Base-by-base conservation (phyloP, 35 echinoderm and acorn worm species). In the Amphiura filiformis region DNA sequence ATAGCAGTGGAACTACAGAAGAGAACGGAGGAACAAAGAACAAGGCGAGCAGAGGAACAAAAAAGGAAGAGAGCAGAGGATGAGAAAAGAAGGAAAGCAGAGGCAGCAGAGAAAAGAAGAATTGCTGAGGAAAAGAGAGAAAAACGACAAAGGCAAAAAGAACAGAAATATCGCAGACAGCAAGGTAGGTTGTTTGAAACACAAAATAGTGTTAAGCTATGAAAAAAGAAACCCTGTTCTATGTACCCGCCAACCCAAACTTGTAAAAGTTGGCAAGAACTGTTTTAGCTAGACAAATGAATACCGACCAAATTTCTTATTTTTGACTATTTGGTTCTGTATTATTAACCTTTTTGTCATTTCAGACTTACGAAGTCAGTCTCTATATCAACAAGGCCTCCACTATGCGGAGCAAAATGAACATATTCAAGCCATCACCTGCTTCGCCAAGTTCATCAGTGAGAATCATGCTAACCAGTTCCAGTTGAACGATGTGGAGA, bases 371-470 rank as follows among this genome's bases (percentile, higher is more conserved):
- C 31, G 26, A 5, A 37, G 35, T 23, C 83, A 33, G n/a, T 32
- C n/a, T 0, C 26, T 61, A 9, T 85, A 85, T 56, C 33, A 64
- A 40, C 56, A 85, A 85, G 83, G 83, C 13, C 37, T 85, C 23
- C 14, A n/a, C n/a, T 34, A 22, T 12, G 28, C 56, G 4, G 56
- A 65, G 14, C 83, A 70, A 14, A 37, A 40, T 40, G 31, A 85
- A 61, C 83, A 64, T 75, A 37, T 37, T 7, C 44, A 85, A 37
- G 83, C 83, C 26, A 56, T 85, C 13, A 28, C 13, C 12, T 61
- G 56, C 31, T 85, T 85, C 56, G 17, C 64, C 32, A 61, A 85
- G 56, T 85, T 85, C 35, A 85, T 85, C 57, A 37, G 83, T 40
- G 35, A 64, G 56, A 36, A 85, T 23, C 52, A 85, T 65, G 34